Conservation (phyloP, 2,797 vertebrate genomes). For the Microhierax caerulescens region DNA sequence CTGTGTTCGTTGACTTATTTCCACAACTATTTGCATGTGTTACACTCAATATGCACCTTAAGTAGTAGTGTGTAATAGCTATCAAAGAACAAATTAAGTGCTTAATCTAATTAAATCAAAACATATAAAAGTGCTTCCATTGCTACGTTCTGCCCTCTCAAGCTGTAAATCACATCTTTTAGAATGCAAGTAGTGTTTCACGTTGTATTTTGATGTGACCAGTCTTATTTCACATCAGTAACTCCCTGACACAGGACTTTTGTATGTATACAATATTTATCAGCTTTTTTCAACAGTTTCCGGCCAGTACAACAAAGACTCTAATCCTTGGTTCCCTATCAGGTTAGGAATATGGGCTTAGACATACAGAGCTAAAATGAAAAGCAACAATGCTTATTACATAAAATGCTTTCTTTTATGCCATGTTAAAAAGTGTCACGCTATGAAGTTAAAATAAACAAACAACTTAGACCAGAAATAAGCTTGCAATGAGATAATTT, state of each 20-base stretch:
- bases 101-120: conserved; percentile 5
- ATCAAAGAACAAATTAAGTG: not conserved
- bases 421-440: not conserved
- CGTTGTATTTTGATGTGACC: not conserved
- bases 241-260: not conserved
- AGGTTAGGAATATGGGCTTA: not conserved
- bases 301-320: not conserved
- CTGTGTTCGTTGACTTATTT: not conserved
- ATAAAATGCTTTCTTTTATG: not conserved
- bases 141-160: not conserved
- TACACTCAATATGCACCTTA: not conserved
- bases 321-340: not conserved
- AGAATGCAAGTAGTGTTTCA: not conserved
- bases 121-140: not conserved
- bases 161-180: not conserved
- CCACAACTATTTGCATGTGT: not conserved
- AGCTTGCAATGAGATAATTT: not conserved
- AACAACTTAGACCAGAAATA: not conserved
- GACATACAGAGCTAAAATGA: not conserved
- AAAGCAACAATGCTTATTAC: not conserved
- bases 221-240: not conserved
- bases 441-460: not conserved
- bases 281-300: not conserved
- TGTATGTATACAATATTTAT: not conserved
- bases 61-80: not conserved